Evolutionary conservation across 2,113 vertebrate species (phyloP), one percentile per base, ranked within the genome.

Genomic region (Bungarus multicinctus): DNA sequence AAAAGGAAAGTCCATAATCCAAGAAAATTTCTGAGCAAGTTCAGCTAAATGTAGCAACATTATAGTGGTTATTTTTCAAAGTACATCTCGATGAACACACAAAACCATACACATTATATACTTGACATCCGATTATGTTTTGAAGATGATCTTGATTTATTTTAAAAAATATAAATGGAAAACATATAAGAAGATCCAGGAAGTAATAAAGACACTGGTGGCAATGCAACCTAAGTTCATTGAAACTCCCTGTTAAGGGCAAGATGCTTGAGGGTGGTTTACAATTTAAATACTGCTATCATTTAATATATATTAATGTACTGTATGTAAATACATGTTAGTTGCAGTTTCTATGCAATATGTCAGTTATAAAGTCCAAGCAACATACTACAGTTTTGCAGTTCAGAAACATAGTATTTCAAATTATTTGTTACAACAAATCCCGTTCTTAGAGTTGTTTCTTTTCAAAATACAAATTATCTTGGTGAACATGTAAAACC

Each of bases 351-450:
- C 81, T 87, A 12, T 92, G 93, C 53, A 57, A 87, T 90, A 88
- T 85, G 93, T 8, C 30, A 55, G 53, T 50, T 95, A 74, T 88
- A 81, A 81, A 81, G 69, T 88, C 45, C 91, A 50, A 92, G 91
- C 87, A 94, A 90, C 39, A 64, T 6, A n/a, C 64, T 87, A 52
- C 23, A 50, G 39, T 69, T 53, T 87, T 92, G 22, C 58, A 88
- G 4, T 88, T 74, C 58, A 95, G 47, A 69, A 91, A 94, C 92
- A 89, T 64, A 92, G 94, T 93, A 95, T 34, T 94, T 94, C 91
- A 94, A 89, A 92, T 88, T 95, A 96, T 91, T n/a, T n/a, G 3
- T 96, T 96, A 96, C 95, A 45, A 97, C 92, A 95, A 97, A 87
- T 93, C 23, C 96, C 93, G 74, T 47, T 95, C 74, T 60, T 8